phyloP scores from a whole-genome alignment of 2,797 vertebrate genomes.

The Hippopotamyrus pictus region DNA sequence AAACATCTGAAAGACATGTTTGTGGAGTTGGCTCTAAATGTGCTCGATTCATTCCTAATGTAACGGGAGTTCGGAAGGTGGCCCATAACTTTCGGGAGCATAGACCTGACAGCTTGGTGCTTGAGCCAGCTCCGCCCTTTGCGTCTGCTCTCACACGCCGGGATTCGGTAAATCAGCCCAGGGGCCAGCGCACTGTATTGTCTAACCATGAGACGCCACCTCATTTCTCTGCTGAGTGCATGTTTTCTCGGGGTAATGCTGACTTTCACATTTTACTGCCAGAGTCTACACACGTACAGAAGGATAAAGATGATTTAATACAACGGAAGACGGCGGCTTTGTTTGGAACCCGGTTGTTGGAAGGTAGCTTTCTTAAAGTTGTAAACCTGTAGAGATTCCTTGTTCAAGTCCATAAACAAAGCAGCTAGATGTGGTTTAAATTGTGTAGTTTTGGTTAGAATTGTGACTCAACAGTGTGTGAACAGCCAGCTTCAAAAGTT shows the following conservation, averaged over 20 bases:
- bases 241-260: not conserved
- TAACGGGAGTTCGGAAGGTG: slow-evolving; percentile 35
- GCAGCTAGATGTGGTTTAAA: not conserved
- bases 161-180: not conserved
- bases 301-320: slow-evolving; percentile 2
- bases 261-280: not conserved
- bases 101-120: slow-evolving; percentile 37
- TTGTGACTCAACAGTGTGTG: not conserved
- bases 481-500: not conserved
- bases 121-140: not conserved
- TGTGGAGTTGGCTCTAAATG: slow-evolving; percentile 7
- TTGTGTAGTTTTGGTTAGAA: not conserved
- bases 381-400: not conserved
- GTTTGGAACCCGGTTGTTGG: not conserved
- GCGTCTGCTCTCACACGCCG: not conserved
- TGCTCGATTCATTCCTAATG: slow-evolving; percentile 1
- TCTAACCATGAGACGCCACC: not conserved
- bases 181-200: not conserved
- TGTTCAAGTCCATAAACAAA: not conserved
- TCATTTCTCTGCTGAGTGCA: not conserved
- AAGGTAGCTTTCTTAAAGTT: not conserved
- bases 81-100: slow-evolving; percentile 41
- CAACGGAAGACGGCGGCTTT: not conserved
- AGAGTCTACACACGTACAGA: not conserved
- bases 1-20: not conserved